These are phyloP conservation scores for Drosophila insularis DNA, from an alignment of 1,140 invertebrate species.

Conservation along the genomic window DNA sequence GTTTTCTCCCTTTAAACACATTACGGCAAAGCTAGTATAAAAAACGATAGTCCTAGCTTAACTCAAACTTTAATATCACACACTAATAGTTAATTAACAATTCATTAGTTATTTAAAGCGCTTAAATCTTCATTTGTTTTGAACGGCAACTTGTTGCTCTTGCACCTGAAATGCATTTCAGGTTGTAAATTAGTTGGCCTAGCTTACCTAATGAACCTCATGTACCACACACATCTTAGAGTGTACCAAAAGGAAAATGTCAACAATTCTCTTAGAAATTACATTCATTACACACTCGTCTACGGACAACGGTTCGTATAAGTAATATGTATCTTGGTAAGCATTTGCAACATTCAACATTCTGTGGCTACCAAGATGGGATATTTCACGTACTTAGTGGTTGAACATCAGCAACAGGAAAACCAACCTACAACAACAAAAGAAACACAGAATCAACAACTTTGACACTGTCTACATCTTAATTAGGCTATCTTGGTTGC, in stretches of 20 bases:
- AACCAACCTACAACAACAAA: neutral
- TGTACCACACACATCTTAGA: neutral
- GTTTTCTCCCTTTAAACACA: neutral
- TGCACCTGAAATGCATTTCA: neutral
- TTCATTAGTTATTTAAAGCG: neutral
- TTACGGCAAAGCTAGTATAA: too few relatives aligned
- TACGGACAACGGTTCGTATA: neutral
- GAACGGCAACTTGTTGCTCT: neutral
- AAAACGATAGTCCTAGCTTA: too few relatives aligned
- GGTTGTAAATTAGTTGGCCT: neutral
- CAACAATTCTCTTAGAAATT: neutral
- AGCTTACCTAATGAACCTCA: neutral
- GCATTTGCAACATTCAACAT: neutral
- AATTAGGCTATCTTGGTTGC: neutral
- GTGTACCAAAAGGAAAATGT: neutral
- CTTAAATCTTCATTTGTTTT: neutral
- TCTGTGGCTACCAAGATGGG: slow-evolving; percentile 1
- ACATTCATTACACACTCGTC: neutral
- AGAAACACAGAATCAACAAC: neutral
- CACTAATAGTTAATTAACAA: too few relatives aligned
- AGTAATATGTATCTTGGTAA: neutral
- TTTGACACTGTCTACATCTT: neutral
- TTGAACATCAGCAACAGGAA: neutral
- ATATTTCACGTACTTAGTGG: neutral
- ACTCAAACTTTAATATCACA: too few relatives aligned